Base-by-base conservation (phyloP, 2,113 vertebrate genomes). In the Dermatemys mawii region DNA sequence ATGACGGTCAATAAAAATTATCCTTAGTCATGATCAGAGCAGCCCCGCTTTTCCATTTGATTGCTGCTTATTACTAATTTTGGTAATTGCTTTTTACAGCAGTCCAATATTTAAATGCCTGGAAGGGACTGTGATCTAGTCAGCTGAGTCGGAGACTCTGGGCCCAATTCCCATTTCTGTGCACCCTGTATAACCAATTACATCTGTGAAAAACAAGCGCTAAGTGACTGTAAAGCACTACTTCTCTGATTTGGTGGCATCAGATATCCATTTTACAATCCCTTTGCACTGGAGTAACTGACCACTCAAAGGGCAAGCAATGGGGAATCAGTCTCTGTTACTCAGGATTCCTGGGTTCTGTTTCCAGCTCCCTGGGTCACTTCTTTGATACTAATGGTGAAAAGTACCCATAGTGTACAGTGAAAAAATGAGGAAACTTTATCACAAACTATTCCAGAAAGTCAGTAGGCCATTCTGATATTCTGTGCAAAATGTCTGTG, bases 41-140 rank as follows among this genome's bases (percentile, higher is more conserved):
- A 81, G 53, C 4, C 53, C 3, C 16, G 88, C 80, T n/a, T 57
- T 93, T 90, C n/a, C 3, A 41, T 93, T 95, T 94, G 81, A 2
- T 84, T 91, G 5, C 2, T 83, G 0, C 32, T 0, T 1, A 5
- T 26, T 16, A 51, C 16, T 22, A 44, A 54, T 21, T 38, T 67
- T 75, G 44, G 41, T 75, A 13, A 75, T 27, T 46, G 22, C 27
- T 78, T 70, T 88, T 63, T 6, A 1, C 2, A 24, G 3, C 46
- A 81, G 1, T 24, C 73, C 88, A 78, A 11, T 92, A 7, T 24
- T 84, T 91, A 46, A 57, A 2, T 35, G 21, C 57, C 53, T 82
- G n/a, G 89, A 86, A 81, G 7, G 16, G 81, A 48, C 84, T 84
- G 41, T 12, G 83, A 11, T 17, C 51, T 44, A 0, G 1, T 46